These are phyloP conservation scores for Peromyscus aztecus DNA, from an alignment of 2,797 vertebrate species.

Conservation along the genomic window DNA sequence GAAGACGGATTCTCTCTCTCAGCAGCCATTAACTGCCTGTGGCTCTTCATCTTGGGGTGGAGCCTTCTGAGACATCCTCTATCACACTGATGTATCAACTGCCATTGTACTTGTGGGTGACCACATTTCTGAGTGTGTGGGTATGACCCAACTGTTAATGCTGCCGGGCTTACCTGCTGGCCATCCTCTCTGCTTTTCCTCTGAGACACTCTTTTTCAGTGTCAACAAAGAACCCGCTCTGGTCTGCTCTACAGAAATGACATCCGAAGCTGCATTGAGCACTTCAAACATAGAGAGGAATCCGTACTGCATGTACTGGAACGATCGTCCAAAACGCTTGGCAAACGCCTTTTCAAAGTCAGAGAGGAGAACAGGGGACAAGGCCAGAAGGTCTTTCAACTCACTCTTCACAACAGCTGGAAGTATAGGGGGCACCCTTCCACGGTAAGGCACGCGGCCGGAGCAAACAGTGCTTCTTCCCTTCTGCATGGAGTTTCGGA, in stretches of 20 bases:
- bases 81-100: background rate
- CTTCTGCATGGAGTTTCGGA: background rate
- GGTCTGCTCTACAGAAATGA: constrained; percentile 90
- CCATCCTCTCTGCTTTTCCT: constrained; percentile 68
- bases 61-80: background rate
- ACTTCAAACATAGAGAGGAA: constrained; percentile 93
- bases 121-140: background rate
- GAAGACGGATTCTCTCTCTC: background rate
- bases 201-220: constrained; percentile 84
- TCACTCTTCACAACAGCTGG: constrained; percentile 91
- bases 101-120: background rate
- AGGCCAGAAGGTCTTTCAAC: constrained; percentile 90
- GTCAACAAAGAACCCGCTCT: constrained; percentile 91
- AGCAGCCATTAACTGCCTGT: background rate
- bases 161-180: constrained; percentile 71
- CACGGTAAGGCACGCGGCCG: constrained; percentile 85
- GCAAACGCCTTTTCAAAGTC: constrained; percentile 91
- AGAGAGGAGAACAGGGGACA: constrained; percentile 91
- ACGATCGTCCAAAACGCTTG: constrained; percentile 89
- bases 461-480: constrained; percentile 57
- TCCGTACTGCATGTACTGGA: constrained; percentile 90
- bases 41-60: background rate
- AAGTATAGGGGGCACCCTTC: constrained; percentile 85
- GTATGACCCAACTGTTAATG: background rate
- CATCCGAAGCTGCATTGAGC: constrained; percentile 89